Conservation (phyloP, 2,113 vertebrate genomes). For the Zosterops borbonicus region DNA sequence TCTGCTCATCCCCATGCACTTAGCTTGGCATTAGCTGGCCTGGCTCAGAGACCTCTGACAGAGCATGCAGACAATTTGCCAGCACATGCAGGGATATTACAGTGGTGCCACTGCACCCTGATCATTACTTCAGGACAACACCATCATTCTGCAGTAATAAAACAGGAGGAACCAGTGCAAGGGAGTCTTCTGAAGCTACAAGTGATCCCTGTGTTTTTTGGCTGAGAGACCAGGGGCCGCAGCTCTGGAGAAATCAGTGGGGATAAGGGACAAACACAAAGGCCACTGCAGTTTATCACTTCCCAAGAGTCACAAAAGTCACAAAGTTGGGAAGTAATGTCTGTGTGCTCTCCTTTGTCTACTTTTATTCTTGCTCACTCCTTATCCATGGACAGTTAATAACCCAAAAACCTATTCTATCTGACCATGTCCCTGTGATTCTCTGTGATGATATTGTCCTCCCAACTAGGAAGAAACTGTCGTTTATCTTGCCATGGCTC, state of each 20-base stretch:
- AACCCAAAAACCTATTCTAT: not conserved
- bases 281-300: not conserved
- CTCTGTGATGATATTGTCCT: not conserved
- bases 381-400: not conserved
- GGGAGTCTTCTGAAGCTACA: not conserved
- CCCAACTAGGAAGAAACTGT: not conserved
- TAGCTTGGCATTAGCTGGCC: not conserved
- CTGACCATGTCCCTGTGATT: not conserved
- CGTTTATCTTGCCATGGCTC: accelerated
- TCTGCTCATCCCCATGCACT: not conserved
- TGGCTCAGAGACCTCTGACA: not conserved
- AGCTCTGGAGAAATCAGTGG: not conserved
- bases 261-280: not conserved
- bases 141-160: accelerated
- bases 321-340: accelerated
- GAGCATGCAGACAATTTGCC: accelerated
- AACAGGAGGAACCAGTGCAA: not conserved
- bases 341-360: not conserved
- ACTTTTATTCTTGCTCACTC: not conserved
- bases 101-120: accelerated
- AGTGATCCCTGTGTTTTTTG: not conserved
- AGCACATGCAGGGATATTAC: not conserved
- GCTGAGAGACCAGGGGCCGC: not conserved
- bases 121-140: not conserved
- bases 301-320: not conserved